Conservation (phyloP, 2,797 vertebrate genomes). For the Lateolabrax maculatus region DNA sequence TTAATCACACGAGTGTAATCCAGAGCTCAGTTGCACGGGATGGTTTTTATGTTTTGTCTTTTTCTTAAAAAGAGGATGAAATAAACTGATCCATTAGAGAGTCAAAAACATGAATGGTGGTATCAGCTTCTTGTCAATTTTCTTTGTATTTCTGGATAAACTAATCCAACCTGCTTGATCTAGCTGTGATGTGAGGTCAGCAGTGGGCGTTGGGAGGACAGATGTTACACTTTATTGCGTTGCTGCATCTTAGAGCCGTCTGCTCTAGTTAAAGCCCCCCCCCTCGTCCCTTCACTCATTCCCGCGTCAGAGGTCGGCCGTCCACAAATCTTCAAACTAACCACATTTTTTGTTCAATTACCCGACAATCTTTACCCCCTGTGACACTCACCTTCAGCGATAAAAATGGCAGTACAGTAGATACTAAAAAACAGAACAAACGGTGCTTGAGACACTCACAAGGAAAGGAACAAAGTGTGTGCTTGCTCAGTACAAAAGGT, state of each 20-base stretch:
- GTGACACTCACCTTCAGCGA: not conserved
- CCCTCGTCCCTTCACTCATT: conserved; percentile 3
- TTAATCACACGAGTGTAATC: conserved; percentile 24
- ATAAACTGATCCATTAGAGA: not conserved
- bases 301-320: conserved; percentile 3
- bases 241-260: conserved; percentile 29
- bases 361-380: conserved; percentile 7
- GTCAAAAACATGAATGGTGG: not conserved
- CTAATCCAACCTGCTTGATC: conserved; percentile 11
- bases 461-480: conserved; percentile 30
- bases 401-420: not conserved
- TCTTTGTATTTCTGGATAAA: conserved; percentile 22
- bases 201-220: conserved; percentile 44
- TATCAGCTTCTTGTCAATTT: not conserved
- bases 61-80: conserved; percentile 2
- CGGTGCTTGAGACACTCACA: conserved; percentile 23
- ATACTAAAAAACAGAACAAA: not conserved
- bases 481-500: conserved; percentile 29
- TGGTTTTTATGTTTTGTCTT: too few relatives aligned
- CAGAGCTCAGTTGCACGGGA: conserved; percentile 3
- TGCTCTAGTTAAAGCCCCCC: conserved; percentile 39
- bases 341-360: conserved; percentile 43
- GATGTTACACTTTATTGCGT: conserved; percentile 60
- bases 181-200: conserved; percentile 50
- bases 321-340: conserved; percentile 45